Conservation (phyloP, 23 tunicate genomes). For the Trididemnum nubilum region DNA sequence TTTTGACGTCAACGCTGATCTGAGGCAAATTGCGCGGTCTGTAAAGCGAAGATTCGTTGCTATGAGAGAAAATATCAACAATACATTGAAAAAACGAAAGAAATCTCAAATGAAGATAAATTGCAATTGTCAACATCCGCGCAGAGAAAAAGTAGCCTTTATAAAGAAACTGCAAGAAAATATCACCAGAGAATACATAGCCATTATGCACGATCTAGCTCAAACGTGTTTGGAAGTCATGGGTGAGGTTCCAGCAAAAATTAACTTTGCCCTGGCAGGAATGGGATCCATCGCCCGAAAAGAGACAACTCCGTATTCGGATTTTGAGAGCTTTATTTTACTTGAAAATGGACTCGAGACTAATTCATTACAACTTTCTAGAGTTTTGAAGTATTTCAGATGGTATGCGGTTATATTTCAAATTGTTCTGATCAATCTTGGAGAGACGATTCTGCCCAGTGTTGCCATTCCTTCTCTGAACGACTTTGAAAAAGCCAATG, state of each 20-base stretch:
- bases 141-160: not conserved
- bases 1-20: not conserved
- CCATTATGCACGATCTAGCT: conserved; percentile 35
- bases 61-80: not conserved
- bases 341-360: conserved; percentile 18
- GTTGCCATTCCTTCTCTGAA: conserved; percentile 33
- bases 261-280: conserved; percentile 30
- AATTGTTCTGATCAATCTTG: conserved; percentile 33
- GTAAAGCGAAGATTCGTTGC: not conserved
- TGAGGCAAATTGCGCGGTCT: not conserved
- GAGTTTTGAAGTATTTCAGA: conserved; percentile 41
- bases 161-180: conserved; percentile 20
- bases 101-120: no score
- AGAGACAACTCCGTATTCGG: conserved; percentile 52
- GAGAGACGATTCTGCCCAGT: conserved; percentile 38
- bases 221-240: conserved; percentile 36
- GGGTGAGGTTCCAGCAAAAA: conserved; percentile 37
- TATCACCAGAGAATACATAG: conserved; percentile 29
- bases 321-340: conserved; percentile 45
- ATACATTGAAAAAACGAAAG: not conserved
- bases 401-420: conserved; percentile 67
- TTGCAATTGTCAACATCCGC: no score
- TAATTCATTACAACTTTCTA: no score
- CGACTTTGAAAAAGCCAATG: not conserved
- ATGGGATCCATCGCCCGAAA: conserved; percentile 53